phyloP scores from a whole-genome alignment of 1,140 invertebrate genomes.

The Thaumatotibia leucotreta region DNA sequence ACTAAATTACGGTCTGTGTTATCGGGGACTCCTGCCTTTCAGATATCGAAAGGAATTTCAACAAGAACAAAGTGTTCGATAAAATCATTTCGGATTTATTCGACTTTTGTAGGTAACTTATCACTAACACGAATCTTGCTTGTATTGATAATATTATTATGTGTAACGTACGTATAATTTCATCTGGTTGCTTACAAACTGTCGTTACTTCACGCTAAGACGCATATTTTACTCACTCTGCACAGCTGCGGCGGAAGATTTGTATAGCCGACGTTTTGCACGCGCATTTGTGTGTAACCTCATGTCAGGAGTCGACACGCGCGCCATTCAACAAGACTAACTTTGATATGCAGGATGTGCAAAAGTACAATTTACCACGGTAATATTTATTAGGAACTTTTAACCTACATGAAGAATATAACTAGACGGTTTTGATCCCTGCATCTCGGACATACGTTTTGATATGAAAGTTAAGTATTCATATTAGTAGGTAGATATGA shows the following conservation, averaged over 20 bases:
- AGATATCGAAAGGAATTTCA: slow-evolving; percentile 1
- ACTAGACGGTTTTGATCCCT: no score
- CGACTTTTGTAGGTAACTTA: background rate
- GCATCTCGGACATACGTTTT: no score
- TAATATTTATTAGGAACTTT: background rate
- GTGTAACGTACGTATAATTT: no score
- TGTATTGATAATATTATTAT: background rate
- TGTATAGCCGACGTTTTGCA: background rate
- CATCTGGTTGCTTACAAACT: no score
- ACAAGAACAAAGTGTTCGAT: slow-evolving; percentile 10
- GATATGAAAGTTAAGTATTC: no score
- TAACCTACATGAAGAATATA: background rate
- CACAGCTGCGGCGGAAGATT: background rate
- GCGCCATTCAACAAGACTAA: background rate
- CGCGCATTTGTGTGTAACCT: background rate
- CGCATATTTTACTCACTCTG: background rate
- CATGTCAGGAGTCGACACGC: background rate
- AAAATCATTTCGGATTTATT: slow-evolving; percentile 11
- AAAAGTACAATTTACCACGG: background rate
- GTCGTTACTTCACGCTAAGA: background rate
- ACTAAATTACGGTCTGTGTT: background rate
- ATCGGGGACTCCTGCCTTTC: background rate
- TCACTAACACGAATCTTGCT: background rate
- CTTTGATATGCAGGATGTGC: background rate
- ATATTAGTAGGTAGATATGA: no score